phyloP scores from a whole-genome alignment of 2,888 invertebrate species.

The Acholoe squamosa region DNA sequence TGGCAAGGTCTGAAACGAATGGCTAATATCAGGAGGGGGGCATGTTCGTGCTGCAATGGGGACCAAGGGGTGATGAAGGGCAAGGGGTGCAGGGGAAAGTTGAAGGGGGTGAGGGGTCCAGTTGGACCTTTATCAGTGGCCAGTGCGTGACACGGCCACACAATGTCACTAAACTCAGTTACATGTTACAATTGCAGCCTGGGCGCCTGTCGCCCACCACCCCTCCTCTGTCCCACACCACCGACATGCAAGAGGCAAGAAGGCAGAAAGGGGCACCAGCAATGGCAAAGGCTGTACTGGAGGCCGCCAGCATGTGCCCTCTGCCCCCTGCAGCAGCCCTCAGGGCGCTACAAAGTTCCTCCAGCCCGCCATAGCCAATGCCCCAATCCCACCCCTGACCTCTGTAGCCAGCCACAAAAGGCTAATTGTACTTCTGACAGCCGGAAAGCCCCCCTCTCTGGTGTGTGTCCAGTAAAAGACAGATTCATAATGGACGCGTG shows the following conservation, averaged over 20 bases:
- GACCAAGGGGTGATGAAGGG: background rate
- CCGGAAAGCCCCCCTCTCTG: background rate
- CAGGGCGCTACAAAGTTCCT: conserved; percentile 29
- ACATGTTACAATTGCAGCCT: conserved; percentile 50
- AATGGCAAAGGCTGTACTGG: background rate
- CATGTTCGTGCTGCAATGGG: background rate
- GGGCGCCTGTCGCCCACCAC: background rate
- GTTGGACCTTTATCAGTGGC: background rate
- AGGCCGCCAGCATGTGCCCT: conserved; percentile 21
- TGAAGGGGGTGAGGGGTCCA: background rate
- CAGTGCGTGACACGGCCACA: conserved; percentile 45
- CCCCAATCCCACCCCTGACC: conserved; percentile 49
- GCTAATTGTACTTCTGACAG: conserved; percentile 45
- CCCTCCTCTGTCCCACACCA: background rate
- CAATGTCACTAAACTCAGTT: conserved; percentile 59
- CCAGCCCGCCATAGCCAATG: background rate
- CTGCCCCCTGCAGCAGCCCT: conserved; percentile 4
- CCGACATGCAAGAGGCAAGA: conserved; percentile 3
- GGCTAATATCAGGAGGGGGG: background rate
- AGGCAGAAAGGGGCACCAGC: background rate
- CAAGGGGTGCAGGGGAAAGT: background rate
- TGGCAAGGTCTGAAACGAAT: conserved; percentile 6
- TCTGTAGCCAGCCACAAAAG: conserved; percentile 25
- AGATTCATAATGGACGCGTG: background rate
- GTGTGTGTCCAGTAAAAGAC: background rate